Base-by-base conservation (phyloP, 2,888 invertebrate genomes). In the Eremobia ochroleuca region DNA sequence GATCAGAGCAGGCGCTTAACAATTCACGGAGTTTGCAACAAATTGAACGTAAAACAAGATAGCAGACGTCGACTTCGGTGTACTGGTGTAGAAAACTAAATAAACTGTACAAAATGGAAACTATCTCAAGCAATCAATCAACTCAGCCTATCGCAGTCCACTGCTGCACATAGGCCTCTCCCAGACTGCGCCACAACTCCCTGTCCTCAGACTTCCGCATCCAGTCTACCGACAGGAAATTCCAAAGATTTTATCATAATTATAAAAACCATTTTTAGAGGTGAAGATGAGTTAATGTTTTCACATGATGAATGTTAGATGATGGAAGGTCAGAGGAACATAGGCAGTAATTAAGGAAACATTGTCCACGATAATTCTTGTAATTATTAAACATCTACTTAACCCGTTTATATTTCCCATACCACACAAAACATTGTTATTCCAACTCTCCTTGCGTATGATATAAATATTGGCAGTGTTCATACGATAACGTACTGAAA, bases 391-490 rank as follows among this genome's bases (percentile, higher is more conserved):
- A 77, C 18, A 15, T 52, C 28, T 28, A 67, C 6, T 11, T 5
- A 52, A 69, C 25, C 18, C n/a, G 34, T 49, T 28, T 43, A 61
- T 66, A 0, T 31, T 28, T 69, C 28, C n/a, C 1, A 49, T 37
- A 49, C 46, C n/a, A 59, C 43, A 76, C 28, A 69, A 5, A 72
- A 77, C 58, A 73, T 74, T 73, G 68, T 82, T 72, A 76, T 28
- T 72, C 58, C 43, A 74, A 79, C 68, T 88, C 85, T 87, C 79
- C 85, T 89, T 86, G 83, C 82, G 78, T 84, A 89, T 89, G 86
- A 86, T 90, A 90, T 89, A 90, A 93, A 91, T 92, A 93, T 93
- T 93, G 93, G 94, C 94, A 93, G 91, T 91, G 91, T 86, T 89
- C 88, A 86, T 89, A 88, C 91, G 91, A 93, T 93, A 93, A 92